These are phyloP conservation scores for Aplochiton taeniatus DNA, from an alignment of 2,797 vertebrate species.

Conservation along the genomic window DNA sequence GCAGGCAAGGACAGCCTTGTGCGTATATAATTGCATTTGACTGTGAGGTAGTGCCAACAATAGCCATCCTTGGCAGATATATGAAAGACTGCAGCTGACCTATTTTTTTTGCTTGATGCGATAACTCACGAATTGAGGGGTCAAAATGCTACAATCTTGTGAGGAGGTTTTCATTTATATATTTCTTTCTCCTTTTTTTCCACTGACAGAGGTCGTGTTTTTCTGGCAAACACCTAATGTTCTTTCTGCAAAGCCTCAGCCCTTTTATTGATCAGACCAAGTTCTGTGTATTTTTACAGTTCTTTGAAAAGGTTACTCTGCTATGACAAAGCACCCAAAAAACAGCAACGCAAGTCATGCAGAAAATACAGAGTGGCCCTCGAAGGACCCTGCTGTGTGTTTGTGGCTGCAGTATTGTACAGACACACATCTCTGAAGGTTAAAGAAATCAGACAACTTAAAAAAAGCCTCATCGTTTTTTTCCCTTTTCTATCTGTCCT, in stretches of 20 bases:
- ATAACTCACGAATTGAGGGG: background rate
- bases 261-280: slow-evolving; percentile 44
- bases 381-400: background rate
- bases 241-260: slow-evolving; percentile 40
- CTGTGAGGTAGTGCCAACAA: too few species aligned
- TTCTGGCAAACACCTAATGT: slow-evolving; percentile 35
- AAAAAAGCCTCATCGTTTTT: slow-evolving; percentile 3
- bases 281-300: slow-evolving; percentile 12
- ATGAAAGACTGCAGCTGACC: too few species aligned
- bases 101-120: too few species aligned
- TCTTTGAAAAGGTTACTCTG: slow-evolving; percentile 56
- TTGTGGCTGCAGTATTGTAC: slow-evolving; percentile 8
- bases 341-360: slow-evolving; percentile 3
- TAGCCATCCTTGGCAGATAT: too few species aligned
- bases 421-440: slow-evolving; percentile 22
- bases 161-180: too few species aligned
- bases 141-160: background rate
- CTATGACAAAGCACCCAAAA: slow-evolving; percentile 39
- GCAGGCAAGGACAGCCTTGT: too few species aligned
- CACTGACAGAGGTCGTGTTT: slow-evolving; percentile 4
- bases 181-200: background rate
- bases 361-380: slow-evolving; percentile 7
- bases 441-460: slow-evolving; percentile 3
- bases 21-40: too few species aligned
- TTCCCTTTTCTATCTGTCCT: background rate